Evolutionary conservation across 2,888 invertebrate genomes (phyloP), one percentile per base, ranked within the genome.

Genomic region (Hemistola chrysoprasaria): DNA sequence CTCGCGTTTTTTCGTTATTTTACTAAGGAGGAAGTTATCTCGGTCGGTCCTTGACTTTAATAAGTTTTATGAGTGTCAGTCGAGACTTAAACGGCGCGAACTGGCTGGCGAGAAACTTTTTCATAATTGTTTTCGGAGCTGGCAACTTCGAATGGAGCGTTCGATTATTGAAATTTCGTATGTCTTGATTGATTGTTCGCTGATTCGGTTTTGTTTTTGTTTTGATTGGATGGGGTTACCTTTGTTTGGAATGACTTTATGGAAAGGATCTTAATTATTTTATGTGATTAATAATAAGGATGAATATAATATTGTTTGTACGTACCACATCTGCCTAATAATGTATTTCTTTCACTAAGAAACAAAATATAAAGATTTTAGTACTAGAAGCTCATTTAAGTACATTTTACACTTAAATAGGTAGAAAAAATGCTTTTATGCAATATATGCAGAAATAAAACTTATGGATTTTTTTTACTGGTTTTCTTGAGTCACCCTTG

Each of bases 1-100:
- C 71, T 65, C 59, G 75, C 78, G 74, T 81, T 86, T 86, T 84
- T 86, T 84, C 84, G 82, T 85, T 86, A 86, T 88, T 87, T 88
- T 86, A 88, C 87, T 86, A 84, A 87, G 86, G 82, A 74, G 75
- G 76, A 88, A 86, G 83, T 86, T 87, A 86, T 85, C 87, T 86
- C 82, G 83, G 81, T 72, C 83, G 83, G 87, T 87, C 84, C 86
- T 87, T 87, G 87, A 87, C 87, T 87, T 87, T 86, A 87, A 87
- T 87, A 87, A 88, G 86, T 88, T 87, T 87, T 85, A 86, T 84
- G 86, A 87, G 85, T 83, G 86, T 84, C 85, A 83, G 84, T 76
- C 81, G 81, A 70, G 82, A 82, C 80, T 81, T 81, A 84, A 85
- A 85, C 78, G 85, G 77, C 78, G 79, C 71, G 81, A 83, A 85